These are phyloP conservation scores for Baryphthengus martii DNA, from an alignment of 2,113 vertebrate species.

Conservation along the genomic window DNA sequence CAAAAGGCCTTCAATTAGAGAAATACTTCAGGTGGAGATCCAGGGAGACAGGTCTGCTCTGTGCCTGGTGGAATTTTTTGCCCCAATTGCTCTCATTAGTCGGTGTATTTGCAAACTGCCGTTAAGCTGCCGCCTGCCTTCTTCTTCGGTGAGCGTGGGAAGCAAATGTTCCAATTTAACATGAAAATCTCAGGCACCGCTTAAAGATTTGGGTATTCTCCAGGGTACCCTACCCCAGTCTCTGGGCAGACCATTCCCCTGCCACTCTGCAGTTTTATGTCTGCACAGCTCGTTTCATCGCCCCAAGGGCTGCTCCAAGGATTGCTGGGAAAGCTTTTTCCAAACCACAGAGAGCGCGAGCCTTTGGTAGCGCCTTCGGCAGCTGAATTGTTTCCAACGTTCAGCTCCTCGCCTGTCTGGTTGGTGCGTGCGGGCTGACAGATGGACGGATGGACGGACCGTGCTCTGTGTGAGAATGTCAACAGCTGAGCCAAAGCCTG, in stretches of 20 bases:
- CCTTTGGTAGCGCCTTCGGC: not conserved
- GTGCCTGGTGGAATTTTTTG: not conserved
- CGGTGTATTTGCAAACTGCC: not conserved
- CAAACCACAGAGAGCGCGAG: not conserved
- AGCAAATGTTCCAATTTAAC: not conserved
- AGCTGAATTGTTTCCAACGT: not conserved
- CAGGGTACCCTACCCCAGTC: not conserved
- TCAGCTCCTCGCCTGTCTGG: conserved; percentile 8
- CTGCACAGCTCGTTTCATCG: not conserved
- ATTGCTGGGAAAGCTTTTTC: not conserved
- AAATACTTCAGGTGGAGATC: not conserved
- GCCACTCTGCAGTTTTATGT: not conserved
- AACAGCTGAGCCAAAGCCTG: conserved; percentile 55
- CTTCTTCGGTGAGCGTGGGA: not conserved
- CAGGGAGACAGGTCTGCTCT: not conserved
- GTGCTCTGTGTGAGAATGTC: conserved; percentile 19
- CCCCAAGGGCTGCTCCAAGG: not conserved
- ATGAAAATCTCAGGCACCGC: not conserved
- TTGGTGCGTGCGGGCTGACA: not conserved
- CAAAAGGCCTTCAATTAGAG: not conserved
- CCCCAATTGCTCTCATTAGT: not conserved
- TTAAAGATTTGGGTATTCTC: not conserved
- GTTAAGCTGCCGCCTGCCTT: not conserved
- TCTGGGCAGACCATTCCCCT: conserved; percentile 29
- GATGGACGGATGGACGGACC: not conserved